Evolutionary conservation across 2,888 invertebrate genomes (phyloP).

Genomic region (Neocrepidodera transversa): DNA sequence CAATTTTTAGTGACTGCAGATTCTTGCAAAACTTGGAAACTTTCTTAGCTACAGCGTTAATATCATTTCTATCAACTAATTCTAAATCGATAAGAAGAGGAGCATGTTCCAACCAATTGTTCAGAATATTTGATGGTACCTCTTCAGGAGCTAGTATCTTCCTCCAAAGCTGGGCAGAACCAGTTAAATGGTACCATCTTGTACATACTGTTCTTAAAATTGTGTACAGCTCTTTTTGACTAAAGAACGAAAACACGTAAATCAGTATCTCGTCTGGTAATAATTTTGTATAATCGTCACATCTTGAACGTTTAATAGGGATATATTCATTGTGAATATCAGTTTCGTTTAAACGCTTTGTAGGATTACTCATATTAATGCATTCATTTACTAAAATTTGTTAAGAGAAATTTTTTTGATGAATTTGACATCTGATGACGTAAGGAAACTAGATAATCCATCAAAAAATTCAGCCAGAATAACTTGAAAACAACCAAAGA

Average conservation of each 20-base stretch:
- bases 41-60: slow-evolving; percentile 36
- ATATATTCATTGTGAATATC: slow-evolving; percentile 4
- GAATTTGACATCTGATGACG: not conserved
- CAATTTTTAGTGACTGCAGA: slow-evolving; percentile 36
- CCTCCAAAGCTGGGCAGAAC: slow-evolving; percentile 43
- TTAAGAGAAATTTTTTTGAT: slow-evolving; percentile 2
- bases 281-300: slow-evolving; percentile 28
- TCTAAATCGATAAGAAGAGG: slow-evolving; percentile 42
- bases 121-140: slow-evolving; percentile 40
- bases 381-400: slow-evolving; percentile 29
- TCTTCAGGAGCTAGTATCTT: slow-evolving; percentile 38
- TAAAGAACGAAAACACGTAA: slow-evolving; percentile 43
- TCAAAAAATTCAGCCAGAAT: not conserved
- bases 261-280: slow-evolving; percentile 45
- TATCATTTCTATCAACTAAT: slow-evolving; percentile 38
- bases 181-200: slow-evolving; percentile 41
- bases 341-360: slow-evolving; percentile 20
- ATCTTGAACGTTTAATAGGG: slow-evolving; percentile 33
- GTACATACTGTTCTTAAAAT: slow-evolving; percentile 40
- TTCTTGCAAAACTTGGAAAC: slow-evolving; percentile 37
- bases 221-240: slow-evolving; percentile 39
- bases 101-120: slow-evolving; percentile 43
- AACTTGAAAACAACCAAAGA: too few species aligned
- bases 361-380: slow-evolving; percentile 18
- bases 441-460: not conserved